phyloP scores from a whole-genome alignment of 2,888 invertebrate genomes.

The Nesidiocoris tenuis region DNA sequence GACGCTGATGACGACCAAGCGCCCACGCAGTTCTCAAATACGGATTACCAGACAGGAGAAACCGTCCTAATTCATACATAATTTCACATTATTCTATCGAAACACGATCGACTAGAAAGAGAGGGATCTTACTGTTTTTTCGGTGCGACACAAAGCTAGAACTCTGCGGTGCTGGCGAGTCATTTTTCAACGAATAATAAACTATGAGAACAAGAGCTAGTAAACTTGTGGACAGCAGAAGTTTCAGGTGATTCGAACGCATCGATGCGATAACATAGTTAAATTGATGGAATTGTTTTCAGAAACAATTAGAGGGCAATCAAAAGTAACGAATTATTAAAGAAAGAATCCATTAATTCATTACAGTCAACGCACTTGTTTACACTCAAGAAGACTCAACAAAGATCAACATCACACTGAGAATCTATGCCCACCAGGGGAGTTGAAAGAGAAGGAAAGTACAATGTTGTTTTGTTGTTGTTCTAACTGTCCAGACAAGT shows the following conservation, averaged over 20 bases:
- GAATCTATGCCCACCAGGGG: too few species aligned
- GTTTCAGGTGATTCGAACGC: constrained; percentile 11
- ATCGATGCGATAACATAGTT: constrained; percentile 21
- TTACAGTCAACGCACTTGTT: too few species aligned
- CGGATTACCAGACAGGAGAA: too few species aligned
- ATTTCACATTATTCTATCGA: neutral
- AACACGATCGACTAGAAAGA: too few species aligned
- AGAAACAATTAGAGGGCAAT: neutral
- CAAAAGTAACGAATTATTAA: neutral
- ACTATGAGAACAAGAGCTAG: neutral
- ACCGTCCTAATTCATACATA: too few species aligned
- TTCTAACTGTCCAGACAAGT: too few species aligned
- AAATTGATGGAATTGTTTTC: too few species aligned
- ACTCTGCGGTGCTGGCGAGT: neutral
- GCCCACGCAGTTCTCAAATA: neutral
- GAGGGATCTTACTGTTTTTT: constrained; percentile 2
- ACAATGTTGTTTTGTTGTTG: too few species aligned
- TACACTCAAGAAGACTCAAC: too few species aligned
- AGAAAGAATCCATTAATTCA: too few species aligned
- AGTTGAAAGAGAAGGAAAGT: too few species aligned
- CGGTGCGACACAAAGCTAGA: constrained; percentile 8
- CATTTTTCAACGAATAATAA: constrained; percentile 8
- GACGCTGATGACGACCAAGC: neutral
- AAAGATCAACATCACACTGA: too few species aligned
- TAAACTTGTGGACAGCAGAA: neutral